phyloP scores from a whole-genome alignment of 2,113 vertebrate species.

The Antigone vipio region DNA sequence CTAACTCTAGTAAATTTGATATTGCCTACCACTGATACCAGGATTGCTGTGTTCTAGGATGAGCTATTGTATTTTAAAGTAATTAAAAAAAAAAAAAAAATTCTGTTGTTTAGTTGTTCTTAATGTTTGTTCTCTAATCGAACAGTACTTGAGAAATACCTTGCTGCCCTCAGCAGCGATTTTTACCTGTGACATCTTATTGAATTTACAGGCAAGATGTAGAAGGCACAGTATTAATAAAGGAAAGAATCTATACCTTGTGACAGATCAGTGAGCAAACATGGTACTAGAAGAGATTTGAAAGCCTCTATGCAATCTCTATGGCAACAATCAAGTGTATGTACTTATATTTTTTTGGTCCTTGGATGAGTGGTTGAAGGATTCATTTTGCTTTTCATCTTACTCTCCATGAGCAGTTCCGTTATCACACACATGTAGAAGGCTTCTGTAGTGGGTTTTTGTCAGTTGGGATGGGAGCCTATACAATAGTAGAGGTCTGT shows the following conservation, averaged over 20 bases:
- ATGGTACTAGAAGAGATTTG: background rate
- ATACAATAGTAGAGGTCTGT: too few relatives aligned
- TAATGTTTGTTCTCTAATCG: background rate
- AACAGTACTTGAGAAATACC: background rate
- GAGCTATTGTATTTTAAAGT: background rate
- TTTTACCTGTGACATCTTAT: background rate
- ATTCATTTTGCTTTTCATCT: background rate
- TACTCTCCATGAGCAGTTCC: background rate
- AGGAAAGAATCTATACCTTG: background rate
- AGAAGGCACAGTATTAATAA: background rate
- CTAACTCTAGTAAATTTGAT: background rate
- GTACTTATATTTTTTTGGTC: background rate
- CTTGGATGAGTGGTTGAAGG: background rate
- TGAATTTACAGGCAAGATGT: constrained; percentile 4
- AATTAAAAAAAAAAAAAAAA: too few relatives aligned
- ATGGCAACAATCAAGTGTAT: background rate
- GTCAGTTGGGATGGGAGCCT: background rate
- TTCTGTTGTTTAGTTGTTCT: background rate
- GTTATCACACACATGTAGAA: background rate
- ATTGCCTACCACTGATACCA: background rate
- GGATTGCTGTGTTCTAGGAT: background rate
- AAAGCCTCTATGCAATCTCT: background rate
- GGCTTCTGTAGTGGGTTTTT: background rate
- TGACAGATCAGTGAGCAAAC: background rate
- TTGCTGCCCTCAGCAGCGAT: background rate